Conservation (phyloP, 2,888 invertebrate species). For the Chymomyza procnemis region DNA sequence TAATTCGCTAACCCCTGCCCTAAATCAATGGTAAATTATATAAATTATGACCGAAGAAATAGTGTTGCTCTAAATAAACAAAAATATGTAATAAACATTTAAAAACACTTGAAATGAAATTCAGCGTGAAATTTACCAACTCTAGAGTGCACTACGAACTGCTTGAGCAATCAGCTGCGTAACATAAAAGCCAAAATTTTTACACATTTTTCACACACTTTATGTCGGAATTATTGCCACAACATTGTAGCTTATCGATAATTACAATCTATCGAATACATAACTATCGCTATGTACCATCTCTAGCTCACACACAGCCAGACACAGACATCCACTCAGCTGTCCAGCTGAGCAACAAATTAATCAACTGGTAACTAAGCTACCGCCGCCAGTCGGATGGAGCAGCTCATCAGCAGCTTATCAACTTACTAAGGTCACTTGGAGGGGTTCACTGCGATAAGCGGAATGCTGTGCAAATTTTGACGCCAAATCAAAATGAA, state of each 20-base stretch:
- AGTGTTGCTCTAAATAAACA: too few species aligned
- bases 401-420: slow-evolving; percentile 8
- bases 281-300: background rate
- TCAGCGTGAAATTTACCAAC: too few species aligned
- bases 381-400: background rate
- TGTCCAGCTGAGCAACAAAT: background rate
- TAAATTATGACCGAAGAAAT: too few species aligned
- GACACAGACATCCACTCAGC: background rate
- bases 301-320: background rate
- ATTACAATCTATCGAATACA: background rate
- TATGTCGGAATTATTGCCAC: too few species aligned
- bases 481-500: background rate
- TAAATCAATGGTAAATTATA: too few species aligned
- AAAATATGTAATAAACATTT: too few species aligned
- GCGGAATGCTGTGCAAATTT: slow-evolving; percentile 3
- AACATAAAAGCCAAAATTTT: too few species aligned
- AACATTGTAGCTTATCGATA: background rate
- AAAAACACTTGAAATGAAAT: too few species aligned
- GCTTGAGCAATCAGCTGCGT: too few species aligned
- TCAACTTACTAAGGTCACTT: slow-evolving; percentile 11
- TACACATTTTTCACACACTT: too few species aligned
- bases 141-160: too few species aligned
- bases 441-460: slow-evolving; percentile 29
- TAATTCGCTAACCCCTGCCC: too few species aligned
- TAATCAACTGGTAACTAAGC: background rate